Evolutionary conservation across 1,140 invertebrate species (phyloP).

Genomic region (Formica selysi): DNA sequence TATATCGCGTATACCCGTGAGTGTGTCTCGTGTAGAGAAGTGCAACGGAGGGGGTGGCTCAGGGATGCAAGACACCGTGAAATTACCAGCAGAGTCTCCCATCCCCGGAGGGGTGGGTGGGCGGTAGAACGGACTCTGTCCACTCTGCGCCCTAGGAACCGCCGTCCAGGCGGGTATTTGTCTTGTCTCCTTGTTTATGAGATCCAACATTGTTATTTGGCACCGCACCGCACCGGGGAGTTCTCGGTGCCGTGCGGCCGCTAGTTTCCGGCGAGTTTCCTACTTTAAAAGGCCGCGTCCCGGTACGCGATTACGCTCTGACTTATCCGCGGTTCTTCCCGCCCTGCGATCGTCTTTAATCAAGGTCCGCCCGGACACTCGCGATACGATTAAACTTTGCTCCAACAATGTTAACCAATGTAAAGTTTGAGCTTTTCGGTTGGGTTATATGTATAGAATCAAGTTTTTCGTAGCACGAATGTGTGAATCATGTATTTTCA

Average conservation of each 20-base stretch:
- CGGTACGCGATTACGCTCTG: constrained; percentile 73
- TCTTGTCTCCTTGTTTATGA: constrained; percentile 87
- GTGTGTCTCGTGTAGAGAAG: constrained; percentile 52
- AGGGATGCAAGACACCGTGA: constrained; percentile 87
- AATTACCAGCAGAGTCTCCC: constrained; percentile 87
- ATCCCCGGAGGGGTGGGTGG: constrained; percentile 80
- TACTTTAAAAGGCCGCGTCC: constrained; percentile 84
- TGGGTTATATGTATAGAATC: not conserved
- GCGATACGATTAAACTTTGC: constrained; percentile 33
- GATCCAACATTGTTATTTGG: constrained; percentile 87
- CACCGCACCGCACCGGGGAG: constrained; percentile 85
- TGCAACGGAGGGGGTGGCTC: constrained; percentile 78
- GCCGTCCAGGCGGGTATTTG: constrained; percentile 85
- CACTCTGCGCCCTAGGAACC: constrained; percentile 82
- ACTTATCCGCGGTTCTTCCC: constrained; percentile 75
- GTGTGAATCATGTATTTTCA: not conserved
- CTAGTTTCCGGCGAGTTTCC: constrained; percentile 84
- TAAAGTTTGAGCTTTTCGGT: constrained; percentile 23
- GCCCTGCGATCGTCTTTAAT: constrained; percentile 71
- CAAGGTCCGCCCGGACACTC: constrained; percentile 51
- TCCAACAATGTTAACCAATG: constrained; percentile 30
- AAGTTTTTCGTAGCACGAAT: constrained; percentile 8
- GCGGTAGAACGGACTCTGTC: constrained; percentile 86
- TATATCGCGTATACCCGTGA: constrained; percentile 59
- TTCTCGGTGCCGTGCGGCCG: constrained; percentile 79